phyloP scores from a whole-genome alignment of 2,113 vertebrate species.

The Phaethon lepturus region DNA sequence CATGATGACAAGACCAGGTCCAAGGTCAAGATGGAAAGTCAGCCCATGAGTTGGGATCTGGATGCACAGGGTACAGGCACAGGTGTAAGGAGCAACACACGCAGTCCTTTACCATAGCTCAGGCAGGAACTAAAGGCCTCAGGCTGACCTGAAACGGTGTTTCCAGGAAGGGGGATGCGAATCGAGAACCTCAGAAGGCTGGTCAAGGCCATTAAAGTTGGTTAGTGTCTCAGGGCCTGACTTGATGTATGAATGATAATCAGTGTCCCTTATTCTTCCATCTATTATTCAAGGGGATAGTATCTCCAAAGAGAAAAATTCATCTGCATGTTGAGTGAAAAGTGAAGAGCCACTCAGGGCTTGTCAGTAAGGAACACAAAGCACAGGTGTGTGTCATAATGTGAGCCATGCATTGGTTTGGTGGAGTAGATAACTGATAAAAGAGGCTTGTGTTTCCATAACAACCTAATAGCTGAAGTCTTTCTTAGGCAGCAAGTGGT shows the following conservation, averaged over 20 bases:
- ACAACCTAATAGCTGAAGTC: neutral
- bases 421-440: neutral
- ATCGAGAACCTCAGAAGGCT: neutral
- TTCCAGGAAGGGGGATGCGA: neutral
- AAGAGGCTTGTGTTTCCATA: constrained; percentile 1
- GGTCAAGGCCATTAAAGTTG: neutral
- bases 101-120: neutral
- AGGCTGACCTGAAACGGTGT: neutral
- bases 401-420: neutral
- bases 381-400: neutral
- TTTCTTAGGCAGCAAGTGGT: neutral
- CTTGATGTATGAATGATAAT: neutral
- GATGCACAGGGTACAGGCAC: neutral
- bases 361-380: neutral
- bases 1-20: neutral
- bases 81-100: neutral
- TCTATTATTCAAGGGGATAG: neutral
- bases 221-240: neutral
- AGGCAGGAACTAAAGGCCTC: neutral
- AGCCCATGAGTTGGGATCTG: neutral
- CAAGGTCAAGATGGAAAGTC: neutral
- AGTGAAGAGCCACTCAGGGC: neutral
- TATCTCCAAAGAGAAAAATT: neutral
- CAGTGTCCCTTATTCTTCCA: neutral
- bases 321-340: neutral